Evolutionary conservation across 2,113 vertebrate genomes (phyloP), one percentile per base, ranked within the genome.

Genomic region (Phylloscopus trochilus): DNA sequence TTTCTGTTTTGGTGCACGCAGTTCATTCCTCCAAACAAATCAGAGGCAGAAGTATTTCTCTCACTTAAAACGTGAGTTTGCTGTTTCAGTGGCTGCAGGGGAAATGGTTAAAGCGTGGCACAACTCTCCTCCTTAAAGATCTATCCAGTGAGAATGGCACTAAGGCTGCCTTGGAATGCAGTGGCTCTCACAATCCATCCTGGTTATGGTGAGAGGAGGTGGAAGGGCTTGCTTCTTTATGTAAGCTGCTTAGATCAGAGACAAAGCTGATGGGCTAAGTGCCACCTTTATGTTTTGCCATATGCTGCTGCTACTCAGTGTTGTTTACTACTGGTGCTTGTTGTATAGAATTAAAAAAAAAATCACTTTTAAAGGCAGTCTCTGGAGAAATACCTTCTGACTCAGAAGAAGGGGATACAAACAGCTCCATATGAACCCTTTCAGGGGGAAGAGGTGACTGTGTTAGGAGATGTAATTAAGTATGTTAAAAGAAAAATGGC

Each of bases 311-410:
- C 52, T 92, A 70, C 37, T 58, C 53, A 26, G 44, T 37, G 43
- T 63, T 74, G 10, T 18, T 86, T 23, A 7, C 43, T 81, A 0
- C 51, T 58, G 35, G 39, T 12, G 28, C 44, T 79, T 68, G 35
- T 0, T 18, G 20, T 33, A 20, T 0, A 33, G 74, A 68, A 37
- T 43, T 39, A 13, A 1, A 0, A 24, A 14, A 0, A 24, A 14
- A 24, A 30, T 55, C 7, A 28, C 17, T 66, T 44, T 62, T 20
- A n/a, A 74, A 70, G 35, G 21, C 56, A 67, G 22, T 68, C 15
- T 63, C 20, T 70, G 64, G 70, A 53, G 41, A 60, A 76, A 18
- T 52, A 8, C 17, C 13, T 70, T 31, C 30, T 0, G 27, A 13
- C 27, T 75, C 0, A 0, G 59, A 13, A 81, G 51, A 39, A 62